These are phyloP conservation scores for Torymus auratus DNA, from an alignment of 2,888 invertebrate species.

Conservation along the genomic window DNA sequence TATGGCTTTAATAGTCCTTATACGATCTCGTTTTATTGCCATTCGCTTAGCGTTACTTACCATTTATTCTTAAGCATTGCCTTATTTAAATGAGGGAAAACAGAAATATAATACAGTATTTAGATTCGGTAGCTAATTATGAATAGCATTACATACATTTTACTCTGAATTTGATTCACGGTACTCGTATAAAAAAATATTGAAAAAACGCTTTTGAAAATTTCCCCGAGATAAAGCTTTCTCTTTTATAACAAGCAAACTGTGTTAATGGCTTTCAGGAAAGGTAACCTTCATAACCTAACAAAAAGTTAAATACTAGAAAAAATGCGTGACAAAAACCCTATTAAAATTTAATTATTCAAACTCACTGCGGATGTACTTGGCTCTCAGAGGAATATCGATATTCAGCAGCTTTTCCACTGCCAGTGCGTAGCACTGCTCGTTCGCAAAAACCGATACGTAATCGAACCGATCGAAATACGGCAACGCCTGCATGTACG, in stretches of 20 bases:
- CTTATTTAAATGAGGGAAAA: background rate
- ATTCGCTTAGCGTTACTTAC: background rate
- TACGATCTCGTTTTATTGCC: constrained; percentile 3
- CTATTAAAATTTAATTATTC: too few species aligned
- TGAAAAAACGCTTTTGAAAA: too few species aligned
- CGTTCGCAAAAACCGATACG: constrained; percentile 99
- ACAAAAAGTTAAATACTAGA: too few species aligned
- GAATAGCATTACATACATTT: too few species aligned
- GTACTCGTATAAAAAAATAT: too few species aligned
- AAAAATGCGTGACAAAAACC: too few species aligned
- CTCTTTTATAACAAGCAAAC: too few species aligned
- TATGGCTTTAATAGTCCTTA: background rate
- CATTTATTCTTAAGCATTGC: too few species aligned
- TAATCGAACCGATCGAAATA: constrained; percentile 99
- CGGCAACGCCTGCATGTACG: constrained; percentile 97
- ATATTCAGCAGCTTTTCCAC: constrained; percentile 97
- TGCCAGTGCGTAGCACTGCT: constrained; percentile 96
- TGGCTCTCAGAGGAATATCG: constrained; percentile 94
- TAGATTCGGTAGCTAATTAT: background rate
- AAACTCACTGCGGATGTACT: constrained; percentile 93
- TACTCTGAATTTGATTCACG: too few species aligned
- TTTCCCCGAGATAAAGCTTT: too few species aligned
- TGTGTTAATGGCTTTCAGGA: too few species aligned
- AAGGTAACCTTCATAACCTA: too few species aligned
- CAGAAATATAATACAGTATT: background rate